phyloP scores from a whole-genome alignment of 2,888 invertebrate species.

The Scaptomyza parva region DNA sequence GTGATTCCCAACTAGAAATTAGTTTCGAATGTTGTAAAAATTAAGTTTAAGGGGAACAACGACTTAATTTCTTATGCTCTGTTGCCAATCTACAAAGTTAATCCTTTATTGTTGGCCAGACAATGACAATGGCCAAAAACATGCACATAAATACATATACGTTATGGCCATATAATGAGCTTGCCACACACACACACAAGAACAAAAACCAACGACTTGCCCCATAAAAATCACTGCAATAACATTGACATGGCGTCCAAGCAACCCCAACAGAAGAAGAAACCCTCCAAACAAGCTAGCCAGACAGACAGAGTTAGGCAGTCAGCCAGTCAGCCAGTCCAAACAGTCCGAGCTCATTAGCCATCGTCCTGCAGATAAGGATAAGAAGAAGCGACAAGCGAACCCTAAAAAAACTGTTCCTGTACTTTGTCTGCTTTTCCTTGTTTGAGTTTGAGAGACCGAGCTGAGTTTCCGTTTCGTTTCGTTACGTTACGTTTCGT shows the following conservation, averaged over 20 bases:
- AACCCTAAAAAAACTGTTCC: constrained; percentile 37
- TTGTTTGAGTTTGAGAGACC: no score
- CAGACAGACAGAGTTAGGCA: constrained; percentile 35
- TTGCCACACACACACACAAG: constrained; percentile 19
- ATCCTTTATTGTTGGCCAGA: constrained; percentile 66
- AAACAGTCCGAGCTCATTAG: constrained; percentile 67
- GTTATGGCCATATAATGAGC: constrained; percentile 84
- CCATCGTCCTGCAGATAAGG: constrained; percentile 67
- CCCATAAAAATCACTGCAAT: constrained; percentile 73
- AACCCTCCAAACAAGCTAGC: constrained; percentile 23
- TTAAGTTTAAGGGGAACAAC: constrained; percentile 36
- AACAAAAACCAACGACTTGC: constrained; percentile 2
- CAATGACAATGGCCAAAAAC: constrained; percentile 47
- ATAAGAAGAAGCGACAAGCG: constrained; percentile 58
- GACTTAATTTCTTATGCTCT: constrained; percentile 65
- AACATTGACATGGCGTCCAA: constrained; percentile 70
- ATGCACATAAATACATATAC: constrained; percentile 52
- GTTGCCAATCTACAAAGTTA: constrained; percentile 61
- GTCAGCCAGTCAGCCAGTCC: constrained; percentile 41
- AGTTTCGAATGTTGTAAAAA: constrained; percentile 62
- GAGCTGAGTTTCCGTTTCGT: constrained; percentile 22
- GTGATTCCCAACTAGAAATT: constrained; percentile 50
- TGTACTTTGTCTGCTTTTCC: constrained; percentile 10
- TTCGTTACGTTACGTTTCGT: no score
- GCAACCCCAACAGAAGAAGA: constrained; percentile 30